Evolutionary conservation across 2,888 invertebrate species (phyloP).

Genomic region (Nemotelus pantherinus): DNA sequence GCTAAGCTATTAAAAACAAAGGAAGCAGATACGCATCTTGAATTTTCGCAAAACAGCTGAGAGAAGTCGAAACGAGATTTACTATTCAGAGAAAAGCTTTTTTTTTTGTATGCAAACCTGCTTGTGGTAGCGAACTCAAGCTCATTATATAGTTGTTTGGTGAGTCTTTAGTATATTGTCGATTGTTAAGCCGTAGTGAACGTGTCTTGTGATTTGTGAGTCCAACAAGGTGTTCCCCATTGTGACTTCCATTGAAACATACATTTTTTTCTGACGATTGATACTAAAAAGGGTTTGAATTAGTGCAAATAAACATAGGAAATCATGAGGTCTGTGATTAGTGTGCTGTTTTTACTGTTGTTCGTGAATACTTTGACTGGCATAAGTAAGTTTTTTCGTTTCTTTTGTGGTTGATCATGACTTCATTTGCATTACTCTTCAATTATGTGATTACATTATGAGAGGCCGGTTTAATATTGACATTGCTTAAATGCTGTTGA

Average conservation of each 20-base stretch:
- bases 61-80: neutral
- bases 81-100: neutral
- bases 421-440: too few relatives aligned
- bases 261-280: neutral
- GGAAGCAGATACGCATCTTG: neutral
- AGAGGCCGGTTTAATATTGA: too few relatives aligned
- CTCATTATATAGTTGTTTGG: slow-evolving; percentile 2
- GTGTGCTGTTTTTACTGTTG: neutral
- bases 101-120: neutral
- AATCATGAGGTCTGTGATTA: slow-evolving; percentile 2
- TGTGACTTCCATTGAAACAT: neutral
- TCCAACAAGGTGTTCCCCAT: slow-evolving; percentile 3
- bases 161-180: slow-evolving; percentile 3
- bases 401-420: neutral
- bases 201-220: slow-evolving; percentile 22
- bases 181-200: neutral
- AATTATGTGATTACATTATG: too few relatives aligned
- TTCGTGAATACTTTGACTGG: neutral
- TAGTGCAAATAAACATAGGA: neutral
- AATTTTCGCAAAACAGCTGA: slow-evolving; percentile 9
- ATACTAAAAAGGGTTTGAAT: neutral
- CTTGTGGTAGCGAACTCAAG: neutral
- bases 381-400: neutral
- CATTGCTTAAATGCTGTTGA: too few relatives aligned
- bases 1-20: neutral